Evolutionary conservation across 2,888 invertebrate genomes (phyloP).

Genomic region (Abrostola tripartita): DNA sequence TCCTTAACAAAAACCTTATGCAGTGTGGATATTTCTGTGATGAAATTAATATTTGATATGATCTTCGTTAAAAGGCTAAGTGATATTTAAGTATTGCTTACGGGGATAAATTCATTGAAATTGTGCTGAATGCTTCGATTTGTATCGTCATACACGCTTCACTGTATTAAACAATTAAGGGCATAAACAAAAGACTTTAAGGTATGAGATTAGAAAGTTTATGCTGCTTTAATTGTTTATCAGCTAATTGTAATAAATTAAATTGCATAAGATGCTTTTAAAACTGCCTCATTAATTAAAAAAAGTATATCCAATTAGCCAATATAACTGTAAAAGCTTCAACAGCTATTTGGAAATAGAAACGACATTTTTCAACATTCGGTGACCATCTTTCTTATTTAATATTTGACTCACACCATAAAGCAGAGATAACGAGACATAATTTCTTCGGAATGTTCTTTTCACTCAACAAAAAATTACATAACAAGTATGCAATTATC

Average conservation of each 20-base stretch:
- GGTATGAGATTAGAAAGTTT: too few relatives aligned
- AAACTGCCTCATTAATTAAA: too few relatives aligned
- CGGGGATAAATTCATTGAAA: slow-evolving; percentile 41
- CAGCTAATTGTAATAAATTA: too few relatives aligned
- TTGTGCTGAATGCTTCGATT: slow-evolving; percentile 23
- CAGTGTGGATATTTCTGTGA: slow-evolving; percentile 7
- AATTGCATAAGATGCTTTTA: too few relatives aligned
- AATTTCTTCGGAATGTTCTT: background rate
- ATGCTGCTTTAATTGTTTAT: too few relatives aligned
- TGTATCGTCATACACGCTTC: too few relatives aligned
- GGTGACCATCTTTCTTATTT: background rate
- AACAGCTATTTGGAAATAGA: background rate
- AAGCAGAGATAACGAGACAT: slow-evolving; percentile 2
- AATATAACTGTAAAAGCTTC: background rate
- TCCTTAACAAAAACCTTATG: slow-evolving; percentile 1
- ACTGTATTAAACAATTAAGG: too few relatives aligned
- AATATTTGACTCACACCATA: slow-evolving; percentile 3
- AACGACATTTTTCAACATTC: slow-evolving; percentile 1
- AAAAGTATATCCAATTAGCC: background rate
- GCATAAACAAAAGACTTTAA: too few relatives aligned
- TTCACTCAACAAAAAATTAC: slow-evolving; percentile 16
- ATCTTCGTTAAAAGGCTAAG: slow-evolving; percentile 48
- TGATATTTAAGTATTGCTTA: slow-evolving; percentile 49
- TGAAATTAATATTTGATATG: slow-evolving; percentile 46
- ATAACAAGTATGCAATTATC: slow-evolving; percentile 6